phyloP scores from a whole-genome alignment of 2,888 invertebrate species.

The Macrosiphum euphorbiae region DNA sequence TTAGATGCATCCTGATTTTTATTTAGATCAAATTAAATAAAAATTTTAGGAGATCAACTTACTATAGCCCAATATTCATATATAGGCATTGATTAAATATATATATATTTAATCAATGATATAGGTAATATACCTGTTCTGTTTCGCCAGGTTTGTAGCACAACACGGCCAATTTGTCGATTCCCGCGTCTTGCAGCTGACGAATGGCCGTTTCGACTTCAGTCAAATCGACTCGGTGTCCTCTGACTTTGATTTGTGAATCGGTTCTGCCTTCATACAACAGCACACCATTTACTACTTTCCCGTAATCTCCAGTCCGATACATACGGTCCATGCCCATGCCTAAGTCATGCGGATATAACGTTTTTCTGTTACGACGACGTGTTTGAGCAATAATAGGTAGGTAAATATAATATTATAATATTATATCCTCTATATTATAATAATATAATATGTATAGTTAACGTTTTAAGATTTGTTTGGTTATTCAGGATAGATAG shows the following conservation, averaged over 20 bases:
- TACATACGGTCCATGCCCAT: conserved; percentile 72
- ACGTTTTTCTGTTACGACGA: conserved; percentile 65
- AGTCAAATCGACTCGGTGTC: conserved; percentile 86
- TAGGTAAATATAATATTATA: background rate
- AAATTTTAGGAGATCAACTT: background rate
- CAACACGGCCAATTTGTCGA: conserved; percentile 84
- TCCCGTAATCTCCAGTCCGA: conserved; percentile 88
- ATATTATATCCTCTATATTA: background rate
- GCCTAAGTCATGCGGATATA: conserved; percentile 69
- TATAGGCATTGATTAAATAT: too few species aligned
- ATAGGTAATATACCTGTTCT: conserved; percentile 71
- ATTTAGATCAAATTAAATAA: background rate
- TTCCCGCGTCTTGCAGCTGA: conserved; percentile 73
- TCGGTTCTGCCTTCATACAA: conserved; percentile 88
- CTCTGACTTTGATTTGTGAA: conserved; percentile 88
- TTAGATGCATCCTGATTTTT: background rate
- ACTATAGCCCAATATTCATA: background rate
- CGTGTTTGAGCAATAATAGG: background rate
- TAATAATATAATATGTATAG: background rate
- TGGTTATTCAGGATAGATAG: background rate
- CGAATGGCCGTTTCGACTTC: conserved; percentile 85
- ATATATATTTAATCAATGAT: background rate
- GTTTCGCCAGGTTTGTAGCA: conserved; percentile 82
- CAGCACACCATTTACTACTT: conserved; percentile 77
- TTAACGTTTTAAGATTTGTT: background rate